A percentile compares a stretch with the other conserved stretches of the same genome.
Evolutionary conservation across 2,888 invertebrate genomes (phyloP).

Genomic region (Elegia similella): DNA sequence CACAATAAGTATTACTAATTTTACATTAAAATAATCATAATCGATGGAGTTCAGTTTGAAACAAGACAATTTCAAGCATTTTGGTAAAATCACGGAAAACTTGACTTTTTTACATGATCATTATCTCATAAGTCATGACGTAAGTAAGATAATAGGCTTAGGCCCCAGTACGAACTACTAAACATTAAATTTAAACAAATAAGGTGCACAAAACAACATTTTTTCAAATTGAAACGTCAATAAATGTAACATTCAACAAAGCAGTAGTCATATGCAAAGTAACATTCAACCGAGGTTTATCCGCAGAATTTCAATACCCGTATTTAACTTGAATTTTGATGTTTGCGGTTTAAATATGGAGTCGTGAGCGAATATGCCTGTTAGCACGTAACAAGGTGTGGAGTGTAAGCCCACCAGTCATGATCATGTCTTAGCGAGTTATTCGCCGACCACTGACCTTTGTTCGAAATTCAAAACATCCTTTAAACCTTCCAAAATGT

Average conservation of each 20-base stretch:
- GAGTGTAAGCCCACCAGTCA: slow-evolving; percentile 79
- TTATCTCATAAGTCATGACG: no score
- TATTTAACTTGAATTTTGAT: slow-evolving; percentile 53
- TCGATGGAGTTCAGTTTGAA: no score
- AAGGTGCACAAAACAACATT: no score
- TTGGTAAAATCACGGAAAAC: no score
- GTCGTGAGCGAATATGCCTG: slow-evolving; percentile 80
- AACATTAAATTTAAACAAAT: no score
- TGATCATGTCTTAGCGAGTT: slow-evolving; percentile 79
- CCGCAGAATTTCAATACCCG: slow-evolving; percentile 32
- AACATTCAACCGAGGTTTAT: background rate
- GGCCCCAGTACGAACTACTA: no score
- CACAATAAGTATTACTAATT: no score
- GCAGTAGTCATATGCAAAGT: slow-evolving; percentile 2
- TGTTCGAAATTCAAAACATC: slow-evolving; percentile 49
- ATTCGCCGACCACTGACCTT: slow-evolving; percentile 78
- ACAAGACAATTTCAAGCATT: no score
- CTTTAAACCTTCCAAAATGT: slow-evolving; percentile 27
- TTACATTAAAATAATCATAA: no score
- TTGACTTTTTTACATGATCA: no score
- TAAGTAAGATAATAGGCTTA: no score
- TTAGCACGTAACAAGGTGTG: slow-evolving; percentile 81
- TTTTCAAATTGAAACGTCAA: background rate
- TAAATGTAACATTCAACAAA: background rate
- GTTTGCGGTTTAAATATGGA: slow-evolving; percentile 73